Conservation (phyloP, 2,888 invertebrate species). For the Drosophila histrio region DNA sequence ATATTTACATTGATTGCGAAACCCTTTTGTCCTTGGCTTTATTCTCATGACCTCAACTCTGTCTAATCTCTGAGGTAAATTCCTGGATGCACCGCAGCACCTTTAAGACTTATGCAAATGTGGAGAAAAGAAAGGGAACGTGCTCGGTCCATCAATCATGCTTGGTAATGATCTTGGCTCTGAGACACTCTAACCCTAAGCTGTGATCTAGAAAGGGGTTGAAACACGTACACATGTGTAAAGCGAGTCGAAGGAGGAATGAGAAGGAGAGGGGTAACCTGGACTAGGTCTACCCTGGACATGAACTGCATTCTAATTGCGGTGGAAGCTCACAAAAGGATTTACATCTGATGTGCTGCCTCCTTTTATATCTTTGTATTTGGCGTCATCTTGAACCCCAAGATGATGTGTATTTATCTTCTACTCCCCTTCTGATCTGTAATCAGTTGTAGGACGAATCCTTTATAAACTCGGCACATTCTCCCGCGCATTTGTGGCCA, state of each 20-base stretch:
- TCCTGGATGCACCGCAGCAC: constrained; percentile 27
- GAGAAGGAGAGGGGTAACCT: background rate
- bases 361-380: constrained; percentile 14
- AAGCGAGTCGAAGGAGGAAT: background rate
- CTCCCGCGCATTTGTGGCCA: constrained; percentile 67
- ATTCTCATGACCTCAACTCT: constrained; percentile 59
- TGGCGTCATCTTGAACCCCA: constrained; percentile 43
- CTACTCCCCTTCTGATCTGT: constrained; percentile 22
- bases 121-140: constrained; percentile 10
- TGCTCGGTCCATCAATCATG: constrained; percentile 66
- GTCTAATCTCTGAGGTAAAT: constrained; percentile 54
- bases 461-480: constrained; percentile 37
- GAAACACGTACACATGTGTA: background rate
- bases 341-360: constrained; percentile 15
- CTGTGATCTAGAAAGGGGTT: constrained; percentile 8
- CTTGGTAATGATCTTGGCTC: constrained; percentile 52
- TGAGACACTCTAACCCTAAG: constrained; percentile 5
- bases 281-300: constrained; percentile 13
- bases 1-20: constrained; percentile 42
- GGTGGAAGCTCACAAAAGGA: constrained; percentile 31
- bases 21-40: constrained; percentile 28
- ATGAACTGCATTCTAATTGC: constrained; percentile 70
- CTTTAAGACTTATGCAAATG: constrained; percentile 65
- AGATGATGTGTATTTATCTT: background rate
- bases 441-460: constrained; percentile 48